A percentile compares a stretch with the other conserved stretches of the same genome.
phyloP scores from a whole-genome alignment of 2,888 invertebrate species.

The Cephus rjabovi region DNA sequence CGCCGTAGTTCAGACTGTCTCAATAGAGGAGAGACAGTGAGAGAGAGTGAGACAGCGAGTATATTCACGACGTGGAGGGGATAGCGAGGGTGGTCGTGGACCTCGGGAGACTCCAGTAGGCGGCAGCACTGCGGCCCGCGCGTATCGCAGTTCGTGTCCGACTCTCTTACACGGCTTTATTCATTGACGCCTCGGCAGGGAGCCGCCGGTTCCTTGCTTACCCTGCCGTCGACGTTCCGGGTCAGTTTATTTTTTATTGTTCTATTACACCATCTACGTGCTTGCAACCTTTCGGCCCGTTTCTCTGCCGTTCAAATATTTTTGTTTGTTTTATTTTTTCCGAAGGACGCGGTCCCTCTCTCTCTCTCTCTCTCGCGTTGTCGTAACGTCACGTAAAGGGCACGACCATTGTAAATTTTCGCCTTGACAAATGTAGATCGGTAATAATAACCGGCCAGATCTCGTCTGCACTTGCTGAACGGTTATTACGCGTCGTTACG shows the following conservation, averaged over 20 bases:
- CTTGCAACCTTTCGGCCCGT: slow-evolving; percentile 19
- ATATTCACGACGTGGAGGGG: slow-evolving; percentile 54
- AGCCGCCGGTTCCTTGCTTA: slow-evolving; percentile 7
- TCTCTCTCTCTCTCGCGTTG: no score
- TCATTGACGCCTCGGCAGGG: slow-evolving; percentile 23
- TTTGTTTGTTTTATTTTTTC: background rate
- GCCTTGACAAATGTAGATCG: background rate
- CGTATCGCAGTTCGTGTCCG: slow-evolving; percentile 59
- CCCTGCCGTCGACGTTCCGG: background rate
- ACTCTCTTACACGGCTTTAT: slow-evolving; percentile 30
- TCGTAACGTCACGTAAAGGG: background rate
- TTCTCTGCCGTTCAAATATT: slow-evolving; percentile 14
- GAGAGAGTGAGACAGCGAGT: slow-evolving; percentile 20
- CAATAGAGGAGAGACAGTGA: slow-evolving; percentile 22
- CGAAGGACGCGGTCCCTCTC: background rate
- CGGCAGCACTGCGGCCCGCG: slow-evolving; percentile 66
- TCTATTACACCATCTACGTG: background rate
- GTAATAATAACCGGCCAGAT: background rate
- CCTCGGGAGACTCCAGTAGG: slow-evolving; percentile 57
- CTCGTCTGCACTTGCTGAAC: background rate
- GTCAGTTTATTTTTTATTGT: background rate
- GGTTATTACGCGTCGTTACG: background rate
- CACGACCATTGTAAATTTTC: background rate
- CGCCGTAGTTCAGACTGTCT: background rate
- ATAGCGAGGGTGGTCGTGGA: slow-evolving; percentile 59